Conservation (phyloP, 2,888 invertebrate genomes). For the Phorcus lineatus region DNA sequence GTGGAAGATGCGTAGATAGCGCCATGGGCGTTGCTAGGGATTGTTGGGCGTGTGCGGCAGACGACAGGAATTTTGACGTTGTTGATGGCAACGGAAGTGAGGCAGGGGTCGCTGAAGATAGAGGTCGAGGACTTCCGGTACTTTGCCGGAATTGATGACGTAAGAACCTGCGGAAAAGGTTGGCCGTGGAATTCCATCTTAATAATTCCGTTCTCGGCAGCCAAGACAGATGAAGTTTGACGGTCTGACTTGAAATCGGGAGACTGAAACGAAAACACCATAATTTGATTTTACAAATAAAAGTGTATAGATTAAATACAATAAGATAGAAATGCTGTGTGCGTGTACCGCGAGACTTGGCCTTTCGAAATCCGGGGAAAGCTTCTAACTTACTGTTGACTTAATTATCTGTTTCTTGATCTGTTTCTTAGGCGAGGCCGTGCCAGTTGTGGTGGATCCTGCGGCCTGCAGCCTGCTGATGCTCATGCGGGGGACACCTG, state of each 20-base stretch:
- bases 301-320: too few species aligned
- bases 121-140: not conserved
- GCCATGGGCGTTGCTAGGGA: conserved; percentile 34
- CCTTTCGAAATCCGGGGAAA: too few species aligned
- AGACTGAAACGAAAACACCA: not conserved
- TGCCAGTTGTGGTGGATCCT: not conserved
- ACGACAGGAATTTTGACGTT: conserved; percentile 19
- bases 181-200: conserved; percentile 32
- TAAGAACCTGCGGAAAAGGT: not conserved
- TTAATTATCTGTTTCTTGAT: not conserved
- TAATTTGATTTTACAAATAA: too few species aligned
- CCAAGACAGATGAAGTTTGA: not conserved
- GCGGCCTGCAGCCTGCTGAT: not conserved
- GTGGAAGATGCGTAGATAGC: not conserved
- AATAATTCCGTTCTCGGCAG: conserved; percentile 28
- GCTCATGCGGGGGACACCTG: conserved; percentile 34
- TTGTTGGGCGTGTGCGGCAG: conserved; percentile 35
- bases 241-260: not conserved
- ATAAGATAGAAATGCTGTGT: too few species aligned
- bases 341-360: too few species aligned
- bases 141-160: not conserved
- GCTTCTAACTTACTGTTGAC: not conserved
- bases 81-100: not conserved
- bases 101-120: not conserved
- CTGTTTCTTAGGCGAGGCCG: not conserved